Evolutionary conservation across 92 coral and sea anemone genomes (phyloP), one percentile per base, ranked within the genome.

Genomic region (Palythoa grandis): DNA sequence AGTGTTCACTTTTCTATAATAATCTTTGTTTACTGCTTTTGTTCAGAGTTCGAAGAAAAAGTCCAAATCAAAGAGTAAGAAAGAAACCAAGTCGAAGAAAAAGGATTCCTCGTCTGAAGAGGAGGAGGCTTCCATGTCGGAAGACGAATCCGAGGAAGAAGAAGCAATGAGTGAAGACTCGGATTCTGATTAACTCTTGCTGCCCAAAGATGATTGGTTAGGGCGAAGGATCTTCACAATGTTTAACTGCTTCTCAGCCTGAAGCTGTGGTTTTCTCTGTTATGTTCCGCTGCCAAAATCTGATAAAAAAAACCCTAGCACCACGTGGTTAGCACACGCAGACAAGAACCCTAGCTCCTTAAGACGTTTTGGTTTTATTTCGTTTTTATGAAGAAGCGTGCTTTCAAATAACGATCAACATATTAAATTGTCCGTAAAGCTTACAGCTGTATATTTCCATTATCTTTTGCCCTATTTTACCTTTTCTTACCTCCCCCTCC

Each of bases 71-170:
- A 86, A 85, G 70, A 74, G 83, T 40, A 92, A 91, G 87, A 93
- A 91, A 75, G 92, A 90, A 63, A n/a, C 86, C 6, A 58, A 2
- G 14, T 37, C 91, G 66, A 90, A 91, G 78, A 92, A 94, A 40
- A 95, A 90, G 15, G 91, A 90, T 11, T 92, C 95, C 11, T 80
- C 85, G 74, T 79, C 84, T 29, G 84, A 79, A 13, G 95, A 75
- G 37, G 95, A 88, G 6, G 95, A 90, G 3, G 95, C 89, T 50
- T 91, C 91, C 58, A 82, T 88, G 92, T 80, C 85, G 15, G 85
- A 50, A 66, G 82, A 88, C 1, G 95, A 90, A 70, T 90, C 88
- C 12, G 91, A 82, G 56, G 91, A 90, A 48, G 95, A 88, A 22
- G 95, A 91, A 78, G 94, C 74, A 52, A 80, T 80, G 85, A 80